phyloP scores from a whole-genome alignment of 2,113 vertebrate genomes.

The Scortum barcoo region DNA sequence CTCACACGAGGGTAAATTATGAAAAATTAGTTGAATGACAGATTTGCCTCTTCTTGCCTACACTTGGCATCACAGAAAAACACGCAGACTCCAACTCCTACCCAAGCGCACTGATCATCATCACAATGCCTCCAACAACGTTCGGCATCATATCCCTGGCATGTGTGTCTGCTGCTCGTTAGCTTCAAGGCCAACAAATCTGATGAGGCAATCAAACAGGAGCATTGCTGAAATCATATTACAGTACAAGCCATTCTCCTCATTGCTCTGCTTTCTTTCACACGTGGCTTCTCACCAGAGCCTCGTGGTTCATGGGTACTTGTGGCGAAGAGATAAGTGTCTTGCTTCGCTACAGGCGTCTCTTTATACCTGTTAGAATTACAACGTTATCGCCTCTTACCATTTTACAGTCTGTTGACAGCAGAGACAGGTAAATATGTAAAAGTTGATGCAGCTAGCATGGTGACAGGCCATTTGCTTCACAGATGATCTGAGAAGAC shows the following conservation, averaged over 20 bases:
- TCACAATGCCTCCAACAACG: neutral
- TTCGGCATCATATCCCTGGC: slow-evolving; percentile 21
- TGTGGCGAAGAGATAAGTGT: slow-evolving; percentile 36
- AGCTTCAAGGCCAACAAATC: slow-evolving; percentile 16
- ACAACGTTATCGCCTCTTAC: slow-evolving; percentile 39
- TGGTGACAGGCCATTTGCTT: slow-evolving; percentile 56
- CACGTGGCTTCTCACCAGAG: neutral
- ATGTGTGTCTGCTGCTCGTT: slow-evolving; percentile 8
- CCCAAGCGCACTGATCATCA: slow-evolving; percentile 25
- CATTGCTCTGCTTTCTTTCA: neutral
- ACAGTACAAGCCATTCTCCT: neutral
- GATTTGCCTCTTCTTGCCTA: neutral
- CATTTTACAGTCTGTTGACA: slow-evolving; percentile 51
- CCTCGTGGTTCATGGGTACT: slow-evolving; percentile 1
- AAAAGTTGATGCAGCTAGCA: slow-evolving; percentile 27
- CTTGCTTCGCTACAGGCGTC: slow-evolving; percentile 21
- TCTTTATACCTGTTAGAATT: slow-evolving; percentile 51
- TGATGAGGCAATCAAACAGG: slow-evolving; percentile 33
- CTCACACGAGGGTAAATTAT: neutral
- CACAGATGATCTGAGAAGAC: slow-evolving; percentile 63
- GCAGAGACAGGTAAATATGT: slow-evolving; percentile 46
- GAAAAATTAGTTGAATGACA: slow-evolving; percentile 4
- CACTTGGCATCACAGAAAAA: neutral
- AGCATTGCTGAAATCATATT: neutral
- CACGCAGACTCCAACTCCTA: neutral